Base-by-base conservation (phyloP, 2,113 vertebrate species). In the Scomber colias region DNA sequence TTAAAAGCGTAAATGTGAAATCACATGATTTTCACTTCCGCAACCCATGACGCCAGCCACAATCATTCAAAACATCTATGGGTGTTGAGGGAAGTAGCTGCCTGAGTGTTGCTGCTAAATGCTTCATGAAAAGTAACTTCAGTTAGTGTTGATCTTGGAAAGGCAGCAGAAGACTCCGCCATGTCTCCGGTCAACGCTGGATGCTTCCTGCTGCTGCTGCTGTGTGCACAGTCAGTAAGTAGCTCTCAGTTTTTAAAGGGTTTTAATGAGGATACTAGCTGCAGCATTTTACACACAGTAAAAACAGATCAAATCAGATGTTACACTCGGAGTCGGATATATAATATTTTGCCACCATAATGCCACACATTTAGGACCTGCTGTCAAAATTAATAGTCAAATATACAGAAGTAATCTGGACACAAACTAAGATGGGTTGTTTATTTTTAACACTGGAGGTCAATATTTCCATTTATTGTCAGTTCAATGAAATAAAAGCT, bases 21-120 rank as follows among this genome's bases (percentile, higher is more conserved):
- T 92, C 91, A 93, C 90, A 71, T 92, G 90, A 90, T 24, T 83
- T 40, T 62, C 2, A 87, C 84, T 89, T 92, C 92, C 89, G 87
- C 31, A 82, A 14, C 71, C 56, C 75, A 46, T 72, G 77, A 73
- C 15, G 16, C 19, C 16, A 5, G 21, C 15, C 9, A 16, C 12
- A 53, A 2, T 27, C 12, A 46, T 81, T 74, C 53, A 74, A 72
- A 84, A 75, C 3, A 60, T 0, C 3, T 0, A 48, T 31, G 27
- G 14, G 12, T 5, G 27, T 4, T 24, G 16, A 35, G 55, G 56
- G 70, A 67, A 75, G 5, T 45, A 44, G 48, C 12, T 3, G 31
- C 7, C 2, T n/a, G n/a, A 16, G 11, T 30, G 1, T 0, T 12
- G 6, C 30, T 17, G 4, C 30, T 17, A 4, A 19, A 44, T 0